Conservation (phyloP, 1,140 invertebrate species). For the Callitettix versicolor region DNA sequence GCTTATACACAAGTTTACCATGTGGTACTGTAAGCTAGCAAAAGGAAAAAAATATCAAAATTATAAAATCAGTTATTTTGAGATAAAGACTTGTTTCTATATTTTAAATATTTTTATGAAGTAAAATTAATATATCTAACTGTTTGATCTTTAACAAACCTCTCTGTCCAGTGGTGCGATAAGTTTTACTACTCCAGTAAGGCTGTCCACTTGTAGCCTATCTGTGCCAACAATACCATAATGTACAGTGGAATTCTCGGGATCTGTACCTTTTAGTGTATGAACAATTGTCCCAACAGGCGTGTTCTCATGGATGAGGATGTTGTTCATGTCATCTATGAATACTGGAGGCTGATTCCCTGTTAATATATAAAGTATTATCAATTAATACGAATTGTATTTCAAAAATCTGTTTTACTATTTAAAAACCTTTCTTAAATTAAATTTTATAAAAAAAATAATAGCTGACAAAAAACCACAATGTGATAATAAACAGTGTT, state of each 20-base stretch:
- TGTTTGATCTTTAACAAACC: conserved; percentile 48
- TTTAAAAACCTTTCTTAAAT: too few species aligned
- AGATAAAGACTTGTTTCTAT: neutral
- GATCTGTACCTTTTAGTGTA: conserved; percentile 64
- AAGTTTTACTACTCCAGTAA: conserved; percentile 66
- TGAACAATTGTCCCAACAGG: conserved; percentile 65
- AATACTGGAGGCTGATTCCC: conserved; percentile 55
- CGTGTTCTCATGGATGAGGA: conserved; percentile 63
- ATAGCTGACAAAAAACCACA: too few species aligned
- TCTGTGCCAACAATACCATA: conserved; percentile 74
- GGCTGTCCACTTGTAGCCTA: conserved; percentile 60
- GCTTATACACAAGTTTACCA: too few species aligned
- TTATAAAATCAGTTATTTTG: too few species aligned
- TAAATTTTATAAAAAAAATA: too few species aligned
- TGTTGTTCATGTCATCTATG: conserved; percentile 56
- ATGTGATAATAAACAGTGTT: too few species aligned
- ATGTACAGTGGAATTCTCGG: conserved; percentile 55
- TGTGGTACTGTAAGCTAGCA: too few species aligned
- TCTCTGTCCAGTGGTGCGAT: conserved; percentile 71
- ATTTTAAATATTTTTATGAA: neutral
- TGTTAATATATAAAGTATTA: too few species aligned
- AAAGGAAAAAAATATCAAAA: too few species aligned
- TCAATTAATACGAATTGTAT: too few species aligned
- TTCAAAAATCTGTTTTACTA: too few species aligned
- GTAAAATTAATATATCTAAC: neutral